Base-by-base conservation (phyloP, 2,113 vertebrate genomes). In the Lophotis ruficrista region DNA sequence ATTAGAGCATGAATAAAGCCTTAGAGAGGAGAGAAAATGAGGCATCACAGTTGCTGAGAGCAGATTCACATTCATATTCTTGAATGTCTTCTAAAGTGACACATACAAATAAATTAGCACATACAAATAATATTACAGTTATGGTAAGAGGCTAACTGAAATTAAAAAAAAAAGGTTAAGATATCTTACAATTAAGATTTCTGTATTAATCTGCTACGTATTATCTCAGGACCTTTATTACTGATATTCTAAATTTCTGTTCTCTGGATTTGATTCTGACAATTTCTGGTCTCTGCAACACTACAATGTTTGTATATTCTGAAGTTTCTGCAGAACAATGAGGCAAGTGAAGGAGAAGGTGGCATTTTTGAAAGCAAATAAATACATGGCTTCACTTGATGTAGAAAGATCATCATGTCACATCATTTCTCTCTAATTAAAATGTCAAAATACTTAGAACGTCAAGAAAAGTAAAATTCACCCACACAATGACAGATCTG, bases 41-140 rank as follows among this genome's bases (percentile, higher is more conserved):
- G 94, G 92, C 50, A 91, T 78, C 91, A 73, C 25, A 23, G 20
- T 81, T 53, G 62, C 70, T 91, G 57, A 89, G 95, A 97, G 93
- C 37, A 90, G 41, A 69, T 48, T 93, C 51, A 84, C 72, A 86
- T 93, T 96, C 85, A 51, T 72, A 75, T 66, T 93, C 88, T 87
- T 21, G 5, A 96, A 95, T 87, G 80, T 91, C 80, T 93, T 96
- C 92, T 75, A 60, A 35, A 95, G 65, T 83, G 93, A 93, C 91
- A 93, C 87, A 89, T 92, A 91, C 87, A 94, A 96, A 58, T 91
- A 94, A 97, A 96, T 82, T 91, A 94, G 73, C 81, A 81, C 41
- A 84, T 20, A 92, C 69, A 93, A 87, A 94, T n/a, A 48, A 87
- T 76, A 87, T 18, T 81, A 81, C 33, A 78, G 69, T 79, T 89